These are phyloP conservation scores for Timema cristinae DNA, from an alignment of 2,888 invertebrate genomes.

Conservation along the genomic window DNA sequence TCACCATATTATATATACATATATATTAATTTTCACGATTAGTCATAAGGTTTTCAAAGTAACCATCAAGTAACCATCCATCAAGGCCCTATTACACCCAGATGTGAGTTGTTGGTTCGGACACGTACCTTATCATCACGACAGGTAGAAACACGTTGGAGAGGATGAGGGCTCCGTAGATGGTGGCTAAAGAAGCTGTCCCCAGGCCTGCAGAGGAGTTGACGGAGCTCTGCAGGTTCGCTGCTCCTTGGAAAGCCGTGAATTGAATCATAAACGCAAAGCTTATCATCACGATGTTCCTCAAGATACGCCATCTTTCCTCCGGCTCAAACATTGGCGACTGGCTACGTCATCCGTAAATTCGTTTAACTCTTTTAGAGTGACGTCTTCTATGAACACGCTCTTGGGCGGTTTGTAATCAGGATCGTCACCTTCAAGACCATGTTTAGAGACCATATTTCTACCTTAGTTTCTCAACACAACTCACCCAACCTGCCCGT, in stretches of 20 bases:
- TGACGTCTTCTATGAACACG: too few relatives aligned
- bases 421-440: too few relatives aligned
- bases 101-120: too few relatives aligned
- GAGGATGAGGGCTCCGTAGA: constrained; percentile 82
- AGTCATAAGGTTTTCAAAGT: too few relatives aligned
- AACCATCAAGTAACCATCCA: too few relatives aligned
- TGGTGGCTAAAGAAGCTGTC: constrained; percentile 75
- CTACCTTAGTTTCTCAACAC: too few relatives aligned
- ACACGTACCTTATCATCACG: constrained; percentile 50
- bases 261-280: constrained; percentile 89
- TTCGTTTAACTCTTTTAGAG: not conserved
- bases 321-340: constrained; percentile 48
- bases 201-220: constrained; percentile 80
- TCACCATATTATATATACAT: too few relatives aligned
- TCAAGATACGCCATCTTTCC: constrained; percentile 73
- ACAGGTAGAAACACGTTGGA: constrained; percentile 88
- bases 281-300: constrained; percentile 80
- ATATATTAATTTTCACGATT: too few relatives aligned
- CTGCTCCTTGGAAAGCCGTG: constrained; percentile 87
- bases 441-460: too few relatives aligned
- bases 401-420: too few relatives aligned
- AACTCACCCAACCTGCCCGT: too few relatives aligned
- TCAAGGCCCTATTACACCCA: too few relatives aligned
- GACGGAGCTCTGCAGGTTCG: constrained; percentile 76
- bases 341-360: not conserved